phyloP scores from a whole-genome alignment of 2,113 vertebrate species.

The Azemiops feae region DNA sequence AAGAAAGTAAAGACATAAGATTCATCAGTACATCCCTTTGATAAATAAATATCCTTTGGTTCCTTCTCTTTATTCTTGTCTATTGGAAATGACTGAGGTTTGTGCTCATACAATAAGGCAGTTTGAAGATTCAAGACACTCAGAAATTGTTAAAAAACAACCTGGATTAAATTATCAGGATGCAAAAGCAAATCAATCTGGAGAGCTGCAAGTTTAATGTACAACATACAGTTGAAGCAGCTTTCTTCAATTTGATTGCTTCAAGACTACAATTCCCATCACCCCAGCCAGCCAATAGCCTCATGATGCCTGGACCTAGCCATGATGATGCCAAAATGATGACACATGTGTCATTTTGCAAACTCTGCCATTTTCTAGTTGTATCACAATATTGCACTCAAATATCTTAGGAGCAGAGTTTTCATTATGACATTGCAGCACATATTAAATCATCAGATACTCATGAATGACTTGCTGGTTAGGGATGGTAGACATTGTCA shows the following conservation, averaged over 20 bases:
- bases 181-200: background rate
- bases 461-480: background rate
- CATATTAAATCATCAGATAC: background rate
- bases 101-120: background rate
- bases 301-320: background rate
- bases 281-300: background rate
- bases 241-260: background rate
- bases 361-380: background rate
- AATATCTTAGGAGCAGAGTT: background rate
- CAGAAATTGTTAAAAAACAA: background rate
- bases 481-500: background rate
- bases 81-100: background rate
- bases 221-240: background rate
- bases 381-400: background rate
- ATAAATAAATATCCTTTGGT: background rate
- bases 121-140: background rate
- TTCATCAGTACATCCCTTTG: background rate
- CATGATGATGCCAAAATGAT: background rate
- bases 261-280: background rate
- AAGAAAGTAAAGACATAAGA: background rate
- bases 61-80: background rate
- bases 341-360: background rate
- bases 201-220: background rate
- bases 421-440: background rate
- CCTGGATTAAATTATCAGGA: background rate